Conservation (phyloP, 2,113 vertebrate species). For the Epinephelus cyanopodus region DNA sequence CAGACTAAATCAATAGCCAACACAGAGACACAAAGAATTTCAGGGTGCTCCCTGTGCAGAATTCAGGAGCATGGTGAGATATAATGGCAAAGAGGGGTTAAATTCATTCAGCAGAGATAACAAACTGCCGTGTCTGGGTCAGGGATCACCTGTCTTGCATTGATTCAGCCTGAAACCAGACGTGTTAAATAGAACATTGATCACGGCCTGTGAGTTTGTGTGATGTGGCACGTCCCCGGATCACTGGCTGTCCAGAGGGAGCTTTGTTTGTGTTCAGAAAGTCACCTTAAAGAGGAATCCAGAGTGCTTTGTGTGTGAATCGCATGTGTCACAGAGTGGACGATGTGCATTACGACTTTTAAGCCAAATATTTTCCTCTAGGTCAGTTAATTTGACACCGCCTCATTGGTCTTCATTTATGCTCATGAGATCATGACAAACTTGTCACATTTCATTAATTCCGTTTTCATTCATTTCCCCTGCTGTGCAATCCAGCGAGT, state of each 20-base stretch:
- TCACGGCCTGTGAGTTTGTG: conserved; percentile 36
- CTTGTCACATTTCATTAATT: conserved; percentile 25
- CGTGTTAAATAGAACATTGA: conserved; percentile 57
- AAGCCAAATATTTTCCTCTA: neutral
- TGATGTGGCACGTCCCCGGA: conserved; percentile 26
- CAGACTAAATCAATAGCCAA: conserved; percentile 69
- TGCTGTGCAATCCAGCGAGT: neutral
- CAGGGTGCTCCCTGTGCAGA: conserved; percentile 17
- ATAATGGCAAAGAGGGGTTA: conserved; percentile 49
- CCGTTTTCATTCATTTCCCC: conserved; percentile 12
- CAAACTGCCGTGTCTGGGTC: conserved; percentile 39
- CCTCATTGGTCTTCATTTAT: conserved; percentile 26
- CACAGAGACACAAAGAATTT: conserved; percentile 56
- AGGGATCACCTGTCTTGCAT: conserved; percentile 50
- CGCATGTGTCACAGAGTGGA: neutral
- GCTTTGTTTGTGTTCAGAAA: conserved; percentile 38
- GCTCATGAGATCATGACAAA: conserved; percentile 36
- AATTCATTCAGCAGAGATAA: conserved; percentile 60
- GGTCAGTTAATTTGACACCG: neutral
- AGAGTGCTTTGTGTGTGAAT: neutral
- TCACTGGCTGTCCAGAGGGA: conserved; percentile 9
- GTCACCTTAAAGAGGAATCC: conserved; percentile 17
- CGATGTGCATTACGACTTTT: neutral
- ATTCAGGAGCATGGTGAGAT: conserved; percentile 36
- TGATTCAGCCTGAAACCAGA: conserved; percentile 60